Evolutionary conservation across 2,113 vertebrate species (phyloP), one percentile per base, ranked within the genome.

Genomic region (Ptychochromis oligacanthus): DNA sequence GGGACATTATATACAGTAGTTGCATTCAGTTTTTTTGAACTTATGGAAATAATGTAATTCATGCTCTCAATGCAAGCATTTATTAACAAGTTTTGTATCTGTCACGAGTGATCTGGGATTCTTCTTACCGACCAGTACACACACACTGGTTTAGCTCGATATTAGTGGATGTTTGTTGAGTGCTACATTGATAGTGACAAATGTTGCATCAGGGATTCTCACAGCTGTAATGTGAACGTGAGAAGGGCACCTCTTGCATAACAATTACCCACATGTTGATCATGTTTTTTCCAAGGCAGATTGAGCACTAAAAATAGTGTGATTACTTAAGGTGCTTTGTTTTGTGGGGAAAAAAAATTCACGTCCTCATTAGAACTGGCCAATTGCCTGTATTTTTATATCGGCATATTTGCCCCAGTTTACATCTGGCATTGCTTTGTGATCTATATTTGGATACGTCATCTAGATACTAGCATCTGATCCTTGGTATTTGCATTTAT

Each of bases 201-300:
- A 58, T 56, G 28, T 67, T 60, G 70, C 40, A 74, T 80, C 78
- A 6, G 85, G 65, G 77, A 12, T 55, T 80, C 70, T 75, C 49
- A 86, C 52, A 77, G 81, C 61, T 84, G 62, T 83, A 36, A 89
- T 57, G 15, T 75, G 54, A 89, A 82, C 5, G 13, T 38, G 43
- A 89, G 79, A 75, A 6, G 40, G 18, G 81, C 74, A 54, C 31
- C 40, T 43, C 77, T 91, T 92, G 72, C 81, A n/a, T 90, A 84
- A 93, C 56, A 49, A 70, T 86, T 52, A 76, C 34, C 18, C 28
- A 46, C 26, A 31, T 89, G 84, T 34, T 77, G 31, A 43, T 74
- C 26, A 2, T 79, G 57, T 65, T 85, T 75, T 78, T 14, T 78
- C 40, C 40, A 9, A 46, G 17, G 31, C 80, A 82, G 72, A 84